phyloP scores from a whole-genome alignment of 2,888 invertebrate genomes.

The Cephalotes varians region DNA sequence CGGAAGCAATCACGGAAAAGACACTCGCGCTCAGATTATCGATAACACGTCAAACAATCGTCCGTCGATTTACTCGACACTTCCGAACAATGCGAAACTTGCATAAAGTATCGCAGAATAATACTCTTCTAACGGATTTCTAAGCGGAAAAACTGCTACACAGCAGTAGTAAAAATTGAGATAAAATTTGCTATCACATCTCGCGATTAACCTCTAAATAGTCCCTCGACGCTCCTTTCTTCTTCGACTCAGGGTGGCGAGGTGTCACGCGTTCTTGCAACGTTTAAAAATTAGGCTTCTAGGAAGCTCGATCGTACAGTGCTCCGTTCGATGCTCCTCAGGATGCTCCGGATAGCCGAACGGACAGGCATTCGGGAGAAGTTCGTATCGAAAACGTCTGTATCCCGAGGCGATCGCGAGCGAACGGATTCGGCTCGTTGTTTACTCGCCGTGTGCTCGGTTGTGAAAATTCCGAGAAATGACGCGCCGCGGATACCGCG shows the following conservation, averaged over 20 bases:
- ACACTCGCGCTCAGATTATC: neutral
- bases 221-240: neutral
- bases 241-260: neutral
- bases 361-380: neutral
- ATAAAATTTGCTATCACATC: no score
- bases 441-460: no score
- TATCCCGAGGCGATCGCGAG: neutral
- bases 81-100: neutral
- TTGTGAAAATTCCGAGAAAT: neutral
- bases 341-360: no score
- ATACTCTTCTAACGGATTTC: no score
- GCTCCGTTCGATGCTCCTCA: no score
- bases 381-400: neutral
- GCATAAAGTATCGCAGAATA: neutral
- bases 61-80: neutral
- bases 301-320: no score
- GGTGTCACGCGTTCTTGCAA: no score
- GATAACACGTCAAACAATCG: neutral
- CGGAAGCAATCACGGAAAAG: neutral
- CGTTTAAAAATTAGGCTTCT: no score
- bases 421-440: neutral
- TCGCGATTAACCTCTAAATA: neutral
- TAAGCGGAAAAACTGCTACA: no score
- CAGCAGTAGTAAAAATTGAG: no score
- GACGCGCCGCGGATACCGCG: neutral